Evolutionary conservation across 2,113 vertebrate species (phyloP).

Genomic region (Probosciger aterrimus): DNA sequence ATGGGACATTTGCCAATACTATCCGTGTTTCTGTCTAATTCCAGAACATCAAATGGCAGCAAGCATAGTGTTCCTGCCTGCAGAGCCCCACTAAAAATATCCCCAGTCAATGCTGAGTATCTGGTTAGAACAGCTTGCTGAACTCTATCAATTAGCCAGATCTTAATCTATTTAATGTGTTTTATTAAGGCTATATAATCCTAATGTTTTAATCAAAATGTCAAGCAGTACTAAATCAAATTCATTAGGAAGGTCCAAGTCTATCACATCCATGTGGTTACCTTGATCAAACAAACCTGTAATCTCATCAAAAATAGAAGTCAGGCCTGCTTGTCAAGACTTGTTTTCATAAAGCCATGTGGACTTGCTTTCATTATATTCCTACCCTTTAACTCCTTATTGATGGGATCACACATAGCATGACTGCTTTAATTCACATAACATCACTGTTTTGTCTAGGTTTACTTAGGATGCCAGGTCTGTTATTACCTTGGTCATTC

Average conservation of each 20-base stretch:
- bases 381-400: conserved; percentile 8
- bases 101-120: conserved; percentile 18
- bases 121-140: conserved; percentile 62
- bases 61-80: conserved; percentile 14
- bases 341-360: conserved; percentile 42
- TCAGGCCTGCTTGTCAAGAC: conserved; percentile 54
- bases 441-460: background rate
- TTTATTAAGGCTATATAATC: conserved; percentile 65
- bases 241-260: conserved; percentile 62
- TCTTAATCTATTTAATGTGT: conserved; percentile 69
- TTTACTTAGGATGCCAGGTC: background rate
- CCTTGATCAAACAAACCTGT: conserved; percentile 65
- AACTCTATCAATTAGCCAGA: conserved; percentile 66
- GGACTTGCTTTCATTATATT: conserved; percentile 27
- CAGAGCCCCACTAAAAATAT: conserved; percentile 60
- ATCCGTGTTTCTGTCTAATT: conserved; percentile 6
- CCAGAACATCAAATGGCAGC: conserved; percentile 39
- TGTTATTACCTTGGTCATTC: background rate
- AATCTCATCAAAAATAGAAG: conserved; percentile 59
- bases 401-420: background rate
- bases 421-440: conserved; percentile 9
- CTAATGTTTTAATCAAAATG: conserved; percentile 71
- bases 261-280: conserved; percentile 56
- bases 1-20: background rate
- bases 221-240: conserved; percentile 63